Evolutionary conservation across 2,113 vertebrate species (phyloP).

Genomic region (Hipposideros armiger): DNA sequence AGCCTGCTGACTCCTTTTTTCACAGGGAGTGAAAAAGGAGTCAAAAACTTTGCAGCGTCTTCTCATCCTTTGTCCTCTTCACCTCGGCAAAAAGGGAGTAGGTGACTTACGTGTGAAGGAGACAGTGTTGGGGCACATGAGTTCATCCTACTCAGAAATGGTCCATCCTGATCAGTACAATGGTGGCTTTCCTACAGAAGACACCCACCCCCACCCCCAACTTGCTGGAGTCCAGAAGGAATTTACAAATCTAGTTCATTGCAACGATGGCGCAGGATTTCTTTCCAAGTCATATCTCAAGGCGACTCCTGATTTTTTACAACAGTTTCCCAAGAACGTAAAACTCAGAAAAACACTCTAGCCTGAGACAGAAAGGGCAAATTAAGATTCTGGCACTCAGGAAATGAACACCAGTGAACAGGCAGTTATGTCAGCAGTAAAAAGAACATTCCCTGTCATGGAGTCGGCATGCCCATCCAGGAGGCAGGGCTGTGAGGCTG

Average conservation of each 20-base stretch:
- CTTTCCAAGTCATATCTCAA: background rate
- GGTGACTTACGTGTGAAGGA: background rate
- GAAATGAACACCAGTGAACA: background rate
- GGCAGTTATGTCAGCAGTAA: background rate
- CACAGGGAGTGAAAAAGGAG: background rate
- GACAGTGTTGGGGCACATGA: rapidly evolving
- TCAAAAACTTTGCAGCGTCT: background rate
- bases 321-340: background rate
- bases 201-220: too few relatives aligned
- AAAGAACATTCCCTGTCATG: background rate
- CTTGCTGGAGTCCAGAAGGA: background rate
- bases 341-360: background rate
- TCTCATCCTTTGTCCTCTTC: background rate
- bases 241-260: background rate
- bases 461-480: background rate
- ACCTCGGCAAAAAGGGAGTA: background rate
- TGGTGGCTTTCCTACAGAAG: background rate
- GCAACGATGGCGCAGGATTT: background rate
- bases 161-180: background rate
- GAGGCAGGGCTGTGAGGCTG: background rate
- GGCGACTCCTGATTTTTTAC: background rate
- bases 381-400: background rate
- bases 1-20: background rate
- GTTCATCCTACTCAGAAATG: background rate
- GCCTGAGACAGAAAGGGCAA: background rate